These are phyloP conservation scores for Lapara coniferarum DNA, from an alignment of 2,888 invertebrate genomes.

Conservation along the genomic window DNA sequence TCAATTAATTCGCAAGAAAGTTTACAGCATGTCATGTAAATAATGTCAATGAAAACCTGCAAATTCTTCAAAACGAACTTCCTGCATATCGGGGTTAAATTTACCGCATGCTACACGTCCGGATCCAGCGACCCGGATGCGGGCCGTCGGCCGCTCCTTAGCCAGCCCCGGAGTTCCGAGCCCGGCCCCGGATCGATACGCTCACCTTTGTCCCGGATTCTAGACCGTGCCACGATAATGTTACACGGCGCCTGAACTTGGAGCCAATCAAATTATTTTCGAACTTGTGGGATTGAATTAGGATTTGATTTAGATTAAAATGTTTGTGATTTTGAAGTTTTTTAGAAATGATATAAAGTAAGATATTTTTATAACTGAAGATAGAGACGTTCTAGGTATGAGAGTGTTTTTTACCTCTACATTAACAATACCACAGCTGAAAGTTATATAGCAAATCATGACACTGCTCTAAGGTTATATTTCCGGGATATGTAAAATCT, in stretches of 20 bases:
- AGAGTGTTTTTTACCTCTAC: too few relatives aligned
- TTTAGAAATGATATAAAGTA: not conserved
- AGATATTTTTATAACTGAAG: too few relatives aligned
- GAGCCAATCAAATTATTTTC: too few relatives aligned
- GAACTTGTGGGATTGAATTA: not conserved
- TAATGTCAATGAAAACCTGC: not conserved
- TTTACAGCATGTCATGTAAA: not conserved
- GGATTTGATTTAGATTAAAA: not conserved
- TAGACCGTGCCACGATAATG: not conserved
- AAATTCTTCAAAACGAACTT: not conserved
- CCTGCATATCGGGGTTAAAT: not conserved
- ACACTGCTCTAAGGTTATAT: too few relatives aligned
- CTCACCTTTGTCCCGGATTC: not conserved
- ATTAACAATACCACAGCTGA: too few relatives aligned
- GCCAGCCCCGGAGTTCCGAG: not conserved
- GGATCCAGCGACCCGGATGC: not conserved
- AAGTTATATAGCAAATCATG: too few relatives aligned
- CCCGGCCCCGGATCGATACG: not conserved
- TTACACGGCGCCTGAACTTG: not conserved
- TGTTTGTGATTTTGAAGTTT: not conserved
- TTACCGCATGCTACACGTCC: not conserved
- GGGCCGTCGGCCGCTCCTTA: not conserved
- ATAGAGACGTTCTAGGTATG: too few relatives aligned
- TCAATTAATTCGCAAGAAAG: too few relatives aligned
- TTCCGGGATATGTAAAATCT: too few relatives aligned